Conservation (phyloP, 2,797 vertebrate genomes). For the Onychomys leucogaster region DNA sequence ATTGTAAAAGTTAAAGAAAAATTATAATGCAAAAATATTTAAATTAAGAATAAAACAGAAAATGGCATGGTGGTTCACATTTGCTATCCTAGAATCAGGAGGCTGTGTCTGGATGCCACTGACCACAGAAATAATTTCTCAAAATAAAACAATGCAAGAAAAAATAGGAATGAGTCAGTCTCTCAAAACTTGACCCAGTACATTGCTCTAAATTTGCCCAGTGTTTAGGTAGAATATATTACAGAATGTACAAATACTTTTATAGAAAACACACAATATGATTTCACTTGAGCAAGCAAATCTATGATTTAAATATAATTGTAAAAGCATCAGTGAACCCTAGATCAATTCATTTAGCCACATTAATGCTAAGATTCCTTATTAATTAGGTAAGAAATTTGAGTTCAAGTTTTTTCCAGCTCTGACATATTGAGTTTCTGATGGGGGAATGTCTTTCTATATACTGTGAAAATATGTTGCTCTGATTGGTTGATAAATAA, state of each 20-base stretch:
- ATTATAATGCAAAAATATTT: constrained; percentile 32
- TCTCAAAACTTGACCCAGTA: not conserved
- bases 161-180: not conserved
- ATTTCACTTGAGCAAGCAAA: not conserved
- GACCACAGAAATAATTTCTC: not conserved
- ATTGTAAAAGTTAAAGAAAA: constrained; percentile 32
- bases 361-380: not conserved
- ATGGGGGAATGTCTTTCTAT: no score
- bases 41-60: constrained; percentile 23
- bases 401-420: not conserved
- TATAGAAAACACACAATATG: not conserved
- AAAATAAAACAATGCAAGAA: not conserved
- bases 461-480: no score
- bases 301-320: constrained; percentile 41
- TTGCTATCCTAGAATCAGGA: not conserved
- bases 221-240: constrained; percentile 40
- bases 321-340: not conserved
- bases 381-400: constrained; percentile 42
- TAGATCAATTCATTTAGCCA: constrained; percentile 42
- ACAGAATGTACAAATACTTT: not conserved
- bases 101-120: not conserved
- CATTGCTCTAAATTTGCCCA: not conserved
- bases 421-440: constrained; percentile 36
- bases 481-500: no score
- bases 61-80: not conserved